Evolutionary conservation across 2,888 invertebrate genomes (phyloP), one percentile per base, ranked within the genome.

Genomic region (Actias luna): DNA sequence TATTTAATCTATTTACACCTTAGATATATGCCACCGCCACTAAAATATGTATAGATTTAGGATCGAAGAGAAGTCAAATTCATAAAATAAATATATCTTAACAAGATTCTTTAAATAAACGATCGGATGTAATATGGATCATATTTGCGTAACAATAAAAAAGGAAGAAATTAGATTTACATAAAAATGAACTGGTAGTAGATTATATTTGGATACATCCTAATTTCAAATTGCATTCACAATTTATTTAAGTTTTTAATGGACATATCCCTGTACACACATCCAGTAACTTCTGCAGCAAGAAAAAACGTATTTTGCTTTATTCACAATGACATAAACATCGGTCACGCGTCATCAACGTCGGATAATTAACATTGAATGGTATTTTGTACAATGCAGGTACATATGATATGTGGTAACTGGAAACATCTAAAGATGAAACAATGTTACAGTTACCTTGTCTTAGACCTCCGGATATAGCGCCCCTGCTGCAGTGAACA

Each of bases 391-490:
- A 62, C 64, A 61, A 65, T 60, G 64, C 46, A 50, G 46, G 46
- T 66, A 59, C 61, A 61, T 61, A 64, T 66, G 66, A 67, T 55
- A 66, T 62, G 64, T 29, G 55, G 33, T 16, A 18, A 42, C 29
- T 39, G 55, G 63, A 35, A 55, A 42, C 29, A 35, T 35, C 16
- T 39, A 35, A 36, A 63, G 52, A 55, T 63, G 59, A 59, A 68
- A 78, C 82, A 84, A 82, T 84, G 81, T 78, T 85, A 83, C 82
- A 84, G 76, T 87, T 82, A 83, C 87, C 87, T 88, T 88, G 88
- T 80, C 79, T 81, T 80, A 83, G 82, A 82, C 87, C 84, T 84
- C 83, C 77, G 77, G 66, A 68, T 74, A 74, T 70, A 71, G 66
- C 75, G 72, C 77, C 72, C 76, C 76, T 75, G 75, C 78, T 73